A percentile compares a stretch with the other conserved stretches of the same genome.
Evolutionary conservation across 1,140 invertebrate species (phyloP).

Genomic region (Berghia stephanieae): DNA sequence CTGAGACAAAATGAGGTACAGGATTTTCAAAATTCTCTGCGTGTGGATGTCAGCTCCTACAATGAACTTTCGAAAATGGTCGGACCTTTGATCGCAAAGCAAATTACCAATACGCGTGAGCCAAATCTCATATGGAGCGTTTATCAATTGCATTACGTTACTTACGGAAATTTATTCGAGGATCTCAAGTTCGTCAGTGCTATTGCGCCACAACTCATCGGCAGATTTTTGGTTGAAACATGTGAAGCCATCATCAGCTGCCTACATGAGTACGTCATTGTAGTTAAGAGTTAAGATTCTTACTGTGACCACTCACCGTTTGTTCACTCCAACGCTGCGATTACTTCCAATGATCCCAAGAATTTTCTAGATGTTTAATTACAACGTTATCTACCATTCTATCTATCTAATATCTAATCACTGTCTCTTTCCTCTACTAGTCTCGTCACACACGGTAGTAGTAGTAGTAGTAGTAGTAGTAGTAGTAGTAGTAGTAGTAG

Average conservation of each 20-base stretch:
- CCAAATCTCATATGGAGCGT: constrained; percentile 27
- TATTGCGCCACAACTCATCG: constrained; percentile 29
- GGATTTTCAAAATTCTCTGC: constrained; percentile 29
- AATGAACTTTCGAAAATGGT: constrained; percentile 27
- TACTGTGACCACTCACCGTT: too few relatives aligned
- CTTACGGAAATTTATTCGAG: constrained; percentile 31
- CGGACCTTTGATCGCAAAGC: constrained; percentile 21
- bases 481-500: too few relatives aligned
- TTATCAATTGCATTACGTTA: constrained; percentile 32
- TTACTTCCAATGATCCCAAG: too few relatives aligned
- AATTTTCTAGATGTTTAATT: too few relatives aligned
- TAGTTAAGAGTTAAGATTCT: too few relatives aligned
- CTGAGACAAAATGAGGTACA: constrained; percentile 17
- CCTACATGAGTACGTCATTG: constrained; percentile 22
- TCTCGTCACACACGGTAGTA: too few relatives aligned
- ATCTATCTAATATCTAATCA: too few relatives aligned
- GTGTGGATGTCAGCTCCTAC: constrained; percentile 21
- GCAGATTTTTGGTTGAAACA: constrained; percentile 29
- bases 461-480: too few relatives aligned
- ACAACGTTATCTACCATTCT: too few relatives aligned
- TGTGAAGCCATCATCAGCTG: constrained; percentile 31
- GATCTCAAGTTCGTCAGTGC: constrained; percentile 31
- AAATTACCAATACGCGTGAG: constrained; percentile 26
- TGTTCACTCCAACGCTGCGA: too few relatives aligned
- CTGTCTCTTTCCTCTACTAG: too few relatives aligned